Evolutionary conservation across 2,797 vertebrate species (phyloP), one percentile per base, ranked within the genome.

Genomic region (Gephyroberyx darwinii): DNA sequence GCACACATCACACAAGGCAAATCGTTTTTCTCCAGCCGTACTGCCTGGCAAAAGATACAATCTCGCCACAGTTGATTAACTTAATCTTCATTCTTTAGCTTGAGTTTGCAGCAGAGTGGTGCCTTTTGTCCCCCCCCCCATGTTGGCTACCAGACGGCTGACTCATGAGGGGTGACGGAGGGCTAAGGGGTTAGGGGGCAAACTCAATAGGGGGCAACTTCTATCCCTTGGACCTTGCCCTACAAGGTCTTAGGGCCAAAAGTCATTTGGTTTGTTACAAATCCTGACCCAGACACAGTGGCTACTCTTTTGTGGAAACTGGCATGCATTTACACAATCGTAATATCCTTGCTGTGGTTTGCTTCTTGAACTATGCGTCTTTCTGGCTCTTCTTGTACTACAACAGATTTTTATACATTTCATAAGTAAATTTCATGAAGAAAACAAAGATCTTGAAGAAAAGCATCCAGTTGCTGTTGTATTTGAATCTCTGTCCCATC

Each of bases 101-200:
- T 45, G 16, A 37, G 26, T 31, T 20, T 31, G 55, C 16, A 13
- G 66, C 20, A 7, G 26, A 14, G 31, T 13, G 66, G 43, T 52
- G 43, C 68, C 84, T 78, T 62, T 69, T 57, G 20, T 66, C 71
- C 60, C 37, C 75, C 67, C 31, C 41, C 75, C 67, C 31, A 35
- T 57, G 62, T 74, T 51, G 55, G 63, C 76, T 20, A 37, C 77
- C 65, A 86, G 88, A 90, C 78, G 77, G 70, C 84, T 74, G 84
- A 77, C 84, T 88, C 72, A 4, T 39, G 76, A 39, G 78, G 71
- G 84, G 78, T 90, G 90, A 91, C 82, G 80, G 88, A 91, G 81
- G 75, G 88, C 85, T 81, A 67, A 77, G 64, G 82, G 90, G 90
- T 91, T 80, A 84, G 71, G 82, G 90, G 89, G 84, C 90, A 83